Conservation (phyloP, 2,888 invertebrate genomes). For the Coremacera marginata region DNA sequence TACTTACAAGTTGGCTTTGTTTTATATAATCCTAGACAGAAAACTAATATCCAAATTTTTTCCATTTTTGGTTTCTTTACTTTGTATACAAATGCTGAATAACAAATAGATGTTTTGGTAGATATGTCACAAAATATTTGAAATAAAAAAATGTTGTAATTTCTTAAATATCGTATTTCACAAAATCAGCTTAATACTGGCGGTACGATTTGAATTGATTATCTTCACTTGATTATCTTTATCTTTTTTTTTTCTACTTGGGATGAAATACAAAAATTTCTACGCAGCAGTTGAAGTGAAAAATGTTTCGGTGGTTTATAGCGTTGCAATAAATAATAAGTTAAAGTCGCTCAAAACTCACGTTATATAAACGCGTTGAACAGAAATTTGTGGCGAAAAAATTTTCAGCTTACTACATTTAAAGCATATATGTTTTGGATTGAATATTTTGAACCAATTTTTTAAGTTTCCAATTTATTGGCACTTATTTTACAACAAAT, state of each 20-base stretch:
- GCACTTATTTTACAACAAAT: constrained; percentile 3
- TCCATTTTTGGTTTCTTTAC: constrained; percentile 58
- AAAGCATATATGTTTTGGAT: neutral
- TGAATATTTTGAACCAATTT: neutral
- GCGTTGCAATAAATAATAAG: neutral
- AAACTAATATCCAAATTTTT: constrained; percentile 67
- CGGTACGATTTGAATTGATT: neutral
- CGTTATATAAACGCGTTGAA: neutral
- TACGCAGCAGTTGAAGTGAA: no score
- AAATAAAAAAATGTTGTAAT: neutral
- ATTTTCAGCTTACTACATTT: neutral
- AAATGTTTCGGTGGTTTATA: no score
- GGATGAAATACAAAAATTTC: no score
- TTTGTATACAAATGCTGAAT: neutral
- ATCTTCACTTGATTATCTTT: neutral
- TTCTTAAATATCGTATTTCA: neutral
- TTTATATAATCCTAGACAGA: constrained; percentile 65
- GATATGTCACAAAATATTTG: neutral
- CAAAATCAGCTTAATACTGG: neutral
- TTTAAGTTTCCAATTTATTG: constrained; percentile 7
- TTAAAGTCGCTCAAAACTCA: no score
- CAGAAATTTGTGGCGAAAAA: no score
- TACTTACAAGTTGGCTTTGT: constrained; percentile 66
- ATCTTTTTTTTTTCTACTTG: no score
- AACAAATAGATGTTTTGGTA: neutral